Evolutionary conservation across 2,888 invertebrate species (phyloP).

Genomic region (Lepidocyrtoides sp.): DNA sequence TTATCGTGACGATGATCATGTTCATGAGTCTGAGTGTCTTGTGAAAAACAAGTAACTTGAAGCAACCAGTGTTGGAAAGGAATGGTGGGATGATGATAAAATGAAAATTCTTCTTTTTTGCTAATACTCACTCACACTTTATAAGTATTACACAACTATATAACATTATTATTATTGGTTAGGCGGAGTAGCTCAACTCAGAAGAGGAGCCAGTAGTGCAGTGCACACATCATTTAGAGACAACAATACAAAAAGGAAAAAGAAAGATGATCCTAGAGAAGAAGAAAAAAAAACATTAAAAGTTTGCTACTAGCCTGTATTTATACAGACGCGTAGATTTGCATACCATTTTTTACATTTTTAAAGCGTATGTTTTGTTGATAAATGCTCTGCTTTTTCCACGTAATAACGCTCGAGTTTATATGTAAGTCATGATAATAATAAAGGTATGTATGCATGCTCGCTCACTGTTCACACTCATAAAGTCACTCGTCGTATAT

Average conservation of each 20-base stretch:
- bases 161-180: neutral
- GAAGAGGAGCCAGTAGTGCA: constrained; percentile 27
- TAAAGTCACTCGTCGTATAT: too few relatives aligned
- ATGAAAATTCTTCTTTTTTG: neutral
- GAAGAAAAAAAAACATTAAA: constrained; percentile 4
- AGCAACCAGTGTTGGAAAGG: neutral
- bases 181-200: neutral
- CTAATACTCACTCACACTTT: neutral
- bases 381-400: constrained; percentile 26
- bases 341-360: neutral
- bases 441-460: neutral
- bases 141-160: neutral
- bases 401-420: neutral
- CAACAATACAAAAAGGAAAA: neutral
- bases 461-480: neutral
- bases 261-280: neutral
- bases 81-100: neutral
- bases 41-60: neutral
- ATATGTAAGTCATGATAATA: too few relatives aligned
- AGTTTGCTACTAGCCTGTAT: neutral
- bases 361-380: constrained; percentile 22
- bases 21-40: neutral
- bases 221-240: constrained; percentile 8
- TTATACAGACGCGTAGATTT: neutral
- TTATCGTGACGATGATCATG: neutral